phyloP scores from a whole-genome alignment of 2,113 vertebrate genomes.

The Microtus richardsoni region DNA sequence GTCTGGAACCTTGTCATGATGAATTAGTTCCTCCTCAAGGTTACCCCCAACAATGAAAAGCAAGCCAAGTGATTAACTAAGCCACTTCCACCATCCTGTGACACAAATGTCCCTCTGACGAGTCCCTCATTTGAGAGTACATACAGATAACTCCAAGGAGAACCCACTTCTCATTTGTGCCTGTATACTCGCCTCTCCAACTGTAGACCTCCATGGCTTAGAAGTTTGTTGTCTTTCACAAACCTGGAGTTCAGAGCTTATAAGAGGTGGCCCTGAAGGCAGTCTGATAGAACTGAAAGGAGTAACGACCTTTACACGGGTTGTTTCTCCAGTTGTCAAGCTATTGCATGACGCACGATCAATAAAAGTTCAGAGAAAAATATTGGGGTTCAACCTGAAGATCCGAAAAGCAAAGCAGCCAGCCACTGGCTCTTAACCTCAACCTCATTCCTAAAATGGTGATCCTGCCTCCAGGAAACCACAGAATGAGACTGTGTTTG shows the following conservation, averaged over 20 bases:
- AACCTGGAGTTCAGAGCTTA: neutral
- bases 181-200: neutral
- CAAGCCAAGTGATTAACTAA: slow-evolving; percentile 68
- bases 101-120: slow-evolving; percentile 37
- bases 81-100: slow-evolving; percentile 1
- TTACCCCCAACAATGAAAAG: slow-evolving; percentile 52
- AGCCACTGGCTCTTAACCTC: too few relatives aligned
- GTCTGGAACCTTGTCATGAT: slow-evolving; percentile 12
- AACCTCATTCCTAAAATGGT: too few relatives aligned
- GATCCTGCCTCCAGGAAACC: too few relatives aligned
- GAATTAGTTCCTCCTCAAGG: slow-evolving; percentile 63
- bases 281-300: neutral
- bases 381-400: too few relatives aligned
- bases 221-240: neutral
- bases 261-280: neutral
- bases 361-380: too few relatives aligned
- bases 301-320: neutral
- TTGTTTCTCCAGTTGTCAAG: neutral
- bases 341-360: too few relatives aligned
- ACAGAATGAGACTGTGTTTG: too few relatives aligned
- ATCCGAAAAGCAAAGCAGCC: too few relatives aligned
- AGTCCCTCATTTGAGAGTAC: neutral
- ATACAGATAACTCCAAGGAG: neutral
- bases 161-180: neutral
- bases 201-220: neutral